Evolutionary conservation across 1,140 invertebrate species (phyloP), one percentile per base, ranked within the genome.

Genomic region (Melipona quadrifasciata): DNA sequence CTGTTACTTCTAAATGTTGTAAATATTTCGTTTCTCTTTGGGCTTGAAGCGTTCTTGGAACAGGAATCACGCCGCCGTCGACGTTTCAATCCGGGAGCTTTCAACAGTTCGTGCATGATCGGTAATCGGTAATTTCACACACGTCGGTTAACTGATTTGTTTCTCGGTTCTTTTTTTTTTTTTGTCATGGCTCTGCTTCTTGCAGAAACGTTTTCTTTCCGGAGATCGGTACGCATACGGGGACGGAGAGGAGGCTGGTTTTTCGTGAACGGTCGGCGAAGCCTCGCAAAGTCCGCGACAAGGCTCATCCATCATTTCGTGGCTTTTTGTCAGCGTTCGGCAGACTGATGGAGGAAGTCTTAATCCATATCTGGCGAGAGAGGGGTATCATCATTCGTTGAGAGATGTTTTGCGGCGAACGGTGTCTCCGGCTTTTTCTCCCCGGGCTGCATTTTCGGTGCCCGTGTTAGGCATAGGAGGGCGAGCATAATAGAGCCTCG

Each of bases 261-360:
- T 89, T 89, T 89, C 86, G 72, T 81, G 51, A n/a, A n/a, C 14
- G 17, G 34, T 55, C 53, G 72, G 74, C 76, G 79, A 47, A 74
- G 73, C 55, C 75, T 88, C 75, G 80, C 77, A 68, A 61, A 73
- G 77, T 67, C 80, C 67, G 14, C 53, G 77, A 58, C 58, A 39
- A 55, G 57, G 72, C 57, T 84, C 87, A 85, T 89, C 71, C 82
- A 89, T 89, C 88, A 89, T 89, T 81, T 89, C 79, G 70, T 68
- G 77, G 73, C 71, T 89, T 89, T 89, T 89, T 89, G 78, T 75
- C 83, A 53, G 65, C 74, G 82, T 89, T 89, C 85, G 85, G 87
- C 88, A 87, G 65, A 89, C 74, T 68, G 77, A 87, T 78, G 86
- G 82, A 87, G 85, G 77, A 89, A 89, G 82, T 87, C 88, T 89